phyloP scores from a whole-genome alignment of 2,797 vertebrate species.

The Hippocampus kuda region DNA sequence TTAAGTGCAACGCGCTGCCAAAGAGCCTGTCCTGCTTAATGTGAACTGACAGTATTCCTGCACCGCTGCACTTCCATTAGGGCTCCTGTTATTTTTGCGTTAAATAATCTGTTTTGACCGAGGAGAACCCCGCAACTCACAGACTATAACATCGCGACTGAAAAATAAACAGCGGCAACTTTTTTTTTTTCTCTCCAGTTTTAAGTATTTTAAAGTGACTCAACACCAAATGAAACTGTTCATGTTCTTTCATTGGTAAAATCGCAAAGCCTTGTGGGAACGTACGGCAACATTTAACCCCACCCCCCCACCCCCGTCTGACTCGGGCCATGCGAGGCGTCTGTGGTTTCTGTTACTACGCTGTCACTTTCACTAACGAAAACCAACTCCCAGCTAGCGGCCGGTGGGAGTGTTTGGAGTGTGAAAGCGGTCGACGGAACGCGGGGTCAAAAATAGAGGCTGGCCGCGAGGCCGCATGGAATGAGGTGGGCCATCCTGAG shows the following conservation, averaged over 20 bases:
- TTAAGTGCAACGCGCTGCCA: constrained; percentile 23
- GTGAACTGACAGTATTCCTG: constrained; percentile 36
- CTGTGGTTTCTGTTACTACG: constrained; percentile 29
- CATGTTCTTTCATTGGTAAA: neutral
- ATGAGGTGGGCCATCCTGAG: neutral
- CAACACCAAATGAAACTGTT: neutral
- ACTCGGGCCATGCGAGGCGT: constrained; percentile 20
- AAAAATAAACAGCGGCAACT: neutral
- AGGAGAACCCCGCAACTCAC: neutral
- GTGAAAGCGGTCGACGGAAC: constrained; percentile 9
- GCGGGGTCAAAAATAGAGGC: constrained; percentile 9
- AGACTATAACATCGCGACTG: neutral
- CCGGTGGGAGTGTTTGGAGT: constrained; percentile 18
- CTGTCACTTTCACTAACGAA: constrained; percentile 40
- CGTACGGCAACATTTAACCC: no score
- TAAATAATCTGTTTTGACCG: constrained; percentile 32
- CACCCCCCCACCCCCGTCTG: neutral
- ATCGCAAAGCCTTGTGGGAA: constrained; percentile 14
- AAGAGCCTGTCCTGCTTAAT: constrained; percentile 35
- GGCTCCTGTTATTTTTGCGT: constrained; percentile 25
- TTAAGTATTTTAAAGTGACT: neutral
- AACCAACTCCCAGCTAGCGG: constrained; percentile 25
- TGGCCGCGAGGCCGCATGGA: constrained; percentile 12
- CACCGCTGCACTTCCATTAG: constrained; percentile 34
- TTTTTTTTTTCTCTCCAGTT: neutral